These are phyloP conservation scores for Agrochola macilenta DNA, from an alignment of 2,888 invertebrate genomes.

Conservation along the genomic window DNA sequence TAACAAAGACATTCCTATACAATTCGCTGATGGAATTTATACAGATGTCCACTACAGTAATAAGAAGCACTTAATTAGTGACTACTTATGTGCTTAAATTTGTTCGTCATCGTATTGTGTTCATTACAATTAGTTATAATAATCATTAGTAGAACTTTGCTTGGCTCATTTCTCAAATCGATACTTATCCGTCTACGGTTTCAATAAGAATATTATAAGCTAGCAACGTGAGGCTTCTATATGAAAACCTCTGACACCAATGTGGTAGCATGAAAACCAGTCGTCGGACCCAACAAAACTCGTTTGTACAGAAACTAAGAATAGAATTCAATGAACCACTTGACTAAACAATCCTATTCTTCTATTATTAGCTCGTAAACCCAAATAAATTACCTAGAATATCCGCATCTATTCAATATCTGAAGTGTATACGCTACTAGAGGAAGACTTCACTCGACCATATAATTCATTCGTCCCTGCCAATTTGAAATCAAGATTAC, in stretches of 20 bases:
- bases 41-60: slow-evolving; percentile 57
- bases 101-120: neutral
- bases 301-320: slow-evolving; percentile 52
- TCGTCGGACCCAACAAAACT: slow-evolving; percentile 28
- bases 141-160: neutral
- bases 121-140: neutral
- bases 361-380: slow-evolving; percentile 58
- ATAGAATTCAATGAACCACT: slow-evolving; percentile 49
- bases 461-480: neutral
- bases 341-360: slow-evolving; percentile 60
- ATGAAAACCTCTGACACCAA: neutral
- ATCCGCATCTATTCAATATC: slow-evolving; percentile 49
- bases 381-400: slow-evolving; percentile 58
- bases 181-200: neutral
- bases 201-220: neutral
- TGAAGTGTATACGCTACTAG: slow-evolving; percentile 8
- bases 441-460: neutral
- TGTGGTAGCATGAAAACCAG: slow-evolving; percentile 19
- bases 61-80: slow-evolving; percentile 32
- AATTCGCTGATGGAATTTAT: slow-evolving; percentile 63
- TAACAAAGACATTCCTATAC: slow-evolving; percentile 72
- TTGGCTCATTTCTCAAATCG: neutral
- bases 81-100: neutral
- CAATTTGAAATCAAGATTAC: slow-evolving; percentile 8
- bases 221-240: neutral